phyloP scores from a whole-genome alignment of 2,113 vertebrate species.

The Platichthys stellatus region DNA sequence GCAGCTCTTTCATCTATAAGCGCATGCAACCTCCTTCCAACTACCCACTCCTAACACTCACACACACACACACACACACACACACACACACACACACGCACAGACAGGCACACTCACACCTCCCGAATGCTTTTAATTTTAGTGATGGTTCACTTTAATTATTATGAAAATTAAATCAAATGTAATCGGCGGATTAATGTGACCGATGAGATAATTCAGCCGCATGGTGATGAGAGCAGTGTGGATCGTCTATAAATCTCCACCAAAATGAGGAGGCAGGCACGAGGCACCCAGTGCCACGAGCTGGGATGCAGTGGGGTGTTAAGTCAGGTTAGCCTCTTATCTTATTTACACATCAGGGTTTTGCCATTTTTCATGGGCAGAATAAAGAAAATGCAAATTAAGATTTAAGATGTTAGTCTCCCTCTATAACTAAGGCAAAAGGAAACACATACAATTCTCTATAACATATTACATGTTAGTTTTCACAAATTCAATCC shows the following conservation, averaged over 20 bases:
- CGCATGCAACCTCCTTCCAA: slow-evolving; percentile 20
- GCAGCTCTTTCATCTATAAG: slow-evolving; percentile 64
- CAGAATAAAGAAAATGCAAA: background rate
- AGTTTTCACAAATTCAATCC: no score
- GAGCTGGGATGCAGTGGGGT: slow-evolving; percentile 11
- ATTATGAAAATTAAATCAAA: slow-evolving; percentile 85
- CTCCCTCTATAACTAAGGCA: background rate
- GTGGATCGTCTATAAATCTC: slow-evolving; percentile 81
- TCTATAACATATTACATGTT: background rate
- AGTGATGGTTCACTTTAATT: slow-evolving; percentile 85
- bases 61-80: background rate
- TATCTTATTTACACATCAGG: slow-evolving; percentile 37
- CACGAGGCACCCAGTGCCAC: no score
- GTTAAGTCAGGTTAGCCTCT: slow-evolving; percentile 43
- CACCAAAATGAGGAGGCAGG: slow-evolving; percentile 60
- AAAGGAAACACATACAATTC: background rate
- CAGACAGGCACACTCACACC: slow-evolving; percentile 38
- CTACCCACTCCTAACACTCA: slow-evolving; percentile 7
- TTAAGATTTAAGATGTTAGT: background rate
- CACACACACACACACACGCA: slow-evolving; percentile 29
- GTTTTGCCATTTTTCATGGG: slow-evolving; percentile 13
- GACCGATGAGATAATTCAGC: slow-evolving; percentile 82
- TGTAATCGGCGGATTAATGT: slow-evolving; percentile 83
- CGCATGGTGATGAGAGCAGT: slow-evolving; percentile 65
- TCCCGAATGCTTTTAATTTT: slow-evolving; percentile 76